Base-by-base conservation (phyloP, 2,888 invertebrate species). In the Macrostomum cliftonense region DNA sequence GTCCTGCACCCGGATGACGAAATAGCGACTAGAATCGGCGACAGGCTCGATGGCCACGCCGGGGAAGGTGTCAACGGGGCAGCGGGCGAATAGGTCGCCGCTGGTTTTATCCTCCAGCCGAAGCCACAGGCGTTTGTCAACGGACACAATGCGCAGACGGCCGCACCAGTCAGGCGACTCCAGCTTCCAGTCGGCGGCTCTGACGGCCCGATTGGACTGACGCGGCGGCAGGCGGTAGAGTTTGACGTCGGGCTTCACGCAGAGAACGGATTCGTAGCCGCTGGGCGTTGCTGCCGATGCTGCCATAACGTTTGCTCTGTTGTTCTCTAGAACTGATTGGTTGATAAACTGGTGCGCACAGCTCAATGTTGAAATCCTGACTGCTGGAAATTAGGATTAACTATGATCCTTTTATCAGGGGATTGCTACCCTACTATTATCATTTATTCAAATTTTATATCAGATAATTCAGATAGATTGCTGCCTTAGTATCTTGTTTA, bases 161-260 rank as follows among this genome's bases (percentile, higher is more conserved):
- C 97, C 95, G 20, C 87, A 87, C 95, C 95, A 99, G 64, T 91
- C 83, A n/a, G 97, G 97, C 60, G 82, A 82, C 63, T 87, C 83
- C 50, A 99, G 75, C 74, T 88, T 93, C 97, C 97, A 99, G 72
- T 99, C 97, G 44, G 91, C 88, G 59, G 97, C 97, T 74, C 97
- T 93, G 76, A 93, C 89, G 62, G 91, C 91, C 72, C 89, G 78
- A 68, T 87, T 93, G 43, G 86, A 80, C 47, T 84, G 78, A 70
- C 86, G 78, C 51, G 97, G 95, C 48, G 97, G 97, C 71, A 97
- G 88, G 78, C 86, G 87, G 71, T 87, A 97, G 46, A 97, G 89
- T 73, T 91, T 93, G 55, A 97, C 91, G 76, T 97, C 95, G 51
- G 86, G 84, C 77, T 97, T 97, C 28, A 97, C 88, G 59, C 97